phyloP scores from a whole-genome alignment of 1,140 invertebrate species.

The Hycleus cichorii region DNA sequence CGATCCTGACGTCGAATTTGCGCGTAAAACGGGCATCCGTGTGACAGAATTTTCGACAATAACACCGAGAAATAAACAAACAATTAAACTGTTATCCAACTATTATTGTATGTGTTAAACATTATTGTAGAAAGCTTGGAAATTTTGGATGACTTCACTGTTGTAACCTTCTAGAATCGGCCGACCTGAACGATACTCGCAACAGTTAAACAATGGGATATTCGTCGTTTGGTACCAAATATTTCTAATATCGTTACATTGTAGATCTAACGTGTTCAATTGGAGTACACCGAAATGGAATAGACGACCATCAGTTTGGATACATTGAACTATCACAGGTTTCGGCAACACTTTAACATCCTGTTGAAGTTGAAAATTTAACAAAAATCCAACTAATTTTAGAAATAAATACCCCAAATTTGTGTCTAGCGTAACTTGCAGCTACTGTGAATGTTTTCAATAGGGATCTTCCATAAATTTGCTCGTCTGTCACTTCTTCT shows the following conservation, averaged over 20 bases:
- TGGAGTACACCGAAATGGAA: slow-evolving; percentile 79
- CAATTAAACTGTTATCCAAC: background rate
- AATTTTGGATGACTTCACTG: slow-evolving; percentile 64
- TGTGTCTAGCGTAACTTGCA: slow-evolving; percentile 58
- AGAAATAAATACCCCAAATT: slow-evolving; percentile 54
- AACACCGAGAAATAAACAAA: background rate
- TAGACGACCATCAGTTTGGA: slow-evolving; percentile 64
- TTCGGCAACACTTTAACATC: slow-evolving; percentile 58
- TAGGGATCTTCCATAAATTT: slow-evolving; percentile 59
- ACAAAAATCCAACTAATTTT: slow-evolving; percentile 1
- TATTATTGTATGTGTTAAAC: slow-evolving; percentile 1
- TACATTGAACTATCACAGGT: slow-evolving; percentile 72
- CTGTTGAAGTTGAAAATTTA: slow-evolving; percentile 44
- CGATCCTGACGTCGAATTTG: slow-evolving; percentile 29
- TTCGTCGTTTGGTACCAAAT: slow-evolving; percentile 65
- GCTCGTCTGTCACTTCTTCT: slow-evolving; percentile 53
- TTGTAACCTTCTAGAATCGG: slow-evolving; percentile 68
- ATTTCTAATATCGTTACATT: slow-evolving; percentile 62
- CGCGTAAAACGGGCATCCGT: slow-evolving; percentile 39
- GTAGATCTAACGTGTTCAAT: slow-evolving; percentile 72
- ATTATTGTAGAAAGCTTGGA: slow-evolving; percentile 71
- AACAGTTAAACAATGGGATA: slow-evolving; percentile 60
- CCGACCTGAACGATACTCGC: slow-evolving; percentile 53
- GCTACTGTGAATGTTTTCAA: slow-evolving; percentile 66
- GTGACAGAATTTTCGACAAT: slow-evolving; percentile 26